phyloP scores from a whole-genome alignment of 2,888 invertebrate genomes.

The Morpho deidamia region DNA sequence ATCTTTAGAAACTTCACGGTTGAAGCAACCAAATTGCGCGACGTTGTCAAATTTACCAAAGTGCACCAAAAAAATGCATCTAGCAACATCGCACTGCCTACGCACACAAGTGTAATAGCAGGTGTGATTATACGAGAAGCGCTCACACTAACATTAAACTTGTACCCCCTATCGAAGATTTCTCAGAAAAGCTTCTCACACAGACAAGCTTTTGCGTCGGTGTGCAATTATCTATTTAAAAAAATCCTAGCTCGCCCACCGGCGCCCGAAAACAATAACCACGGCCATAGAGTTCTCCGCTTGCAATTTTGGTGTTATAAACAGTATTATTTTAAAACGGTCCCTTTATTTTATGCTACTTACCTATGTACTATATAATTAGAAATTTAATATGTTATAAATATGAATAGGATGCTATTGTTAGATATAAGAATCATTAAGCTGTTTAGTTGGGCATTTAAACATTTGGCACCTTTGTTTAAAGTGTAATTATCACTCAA shows the following conservation, averaged over 20 bases:
- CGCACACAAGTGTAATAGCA: conserved; percentile 24
- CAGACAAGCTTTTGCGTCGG: conserved; percentile 19
- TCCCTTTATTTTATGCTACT: not conserved
- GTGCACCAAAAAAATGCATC: conserved; percentile 59
- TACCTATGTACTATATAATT: too few species aligned
- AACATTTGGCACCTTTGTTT: too few species aligned
- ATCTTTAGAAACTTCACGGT: not conserved
- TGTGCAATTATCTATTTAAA: conserved; percentile 39
- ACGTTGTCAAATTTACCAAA: conserved; percentile 69
- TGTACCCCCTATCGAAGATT: conserved; percentile 25
- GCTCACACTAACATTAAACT: conserved; percentile 25
- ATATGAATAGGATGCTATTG: too few species aligned
- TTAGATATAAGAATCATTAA: too few species aligned
- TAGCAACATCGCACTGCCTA: conserved; percentile 62
- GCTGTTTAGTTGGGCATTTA: not conserved
- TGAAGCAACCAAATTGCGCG: conserved; percentile 51
- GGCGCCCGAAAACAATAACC: conserved; percentile 36
- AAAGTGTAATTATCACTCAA: too few species aligned
- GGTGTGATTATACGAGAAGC: conserved; percentile 16
- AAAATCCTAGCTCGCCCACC: conserved; percentile 48
- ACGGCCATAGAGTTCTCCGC: conserved; percentile 27
- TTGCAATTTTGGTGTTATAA: conserved; percentile 21
- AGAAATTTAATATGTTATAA: too few species aligned
- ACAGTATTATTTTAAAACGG: not conserved
- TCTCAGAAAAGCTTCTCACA: conserved; percentile 30